Conservation (phyloP, 2,888 invertebrate species). For the Rhodophaea formosa region DNA sequence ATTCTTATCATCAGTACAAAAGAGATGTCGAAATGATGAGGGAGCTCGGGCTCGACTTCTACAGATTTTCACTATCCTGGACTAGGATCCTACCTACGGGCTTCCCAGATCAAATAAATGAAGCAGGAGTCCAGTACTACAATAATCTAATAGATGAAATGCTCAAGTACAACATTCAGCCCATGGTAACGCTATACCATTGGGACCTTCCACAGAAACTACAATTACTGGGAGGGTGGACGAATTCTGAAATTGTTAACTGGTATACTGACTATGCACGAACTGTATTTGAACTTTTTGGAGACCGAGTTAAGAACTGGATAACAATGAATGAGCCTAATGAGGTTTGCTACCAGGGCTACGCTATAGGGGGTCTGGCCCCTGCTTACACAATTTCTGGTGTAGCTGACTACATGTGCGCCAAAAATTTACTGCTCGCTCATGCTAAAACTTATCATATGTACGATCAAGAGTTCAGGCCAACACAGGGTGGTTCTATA, state of each 20-base stretch:
- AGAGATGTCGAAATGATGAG: constrained; percentile 73
- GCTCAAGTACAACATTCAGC: constrained; percentile 79
- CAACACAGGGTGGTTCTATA: constrained; percentile 38
- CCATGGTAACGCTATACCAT: constrained; percentile 79
- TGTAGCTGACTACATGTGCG: constrained; percentile 67
- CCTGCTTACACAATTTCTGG: constrained; percentile 55
- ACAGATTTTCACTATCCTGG: constrained; percentile 84
- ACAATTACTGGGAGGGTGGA: constrained; percentile 77
- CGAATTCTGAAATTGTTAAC: constrained; percentile 61
- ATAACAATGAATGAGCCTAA: constrained; percentile 81
- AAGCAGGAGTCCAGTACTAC: constrained; percentile 56
- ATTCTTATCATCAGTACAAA: constrained; percentile 81
- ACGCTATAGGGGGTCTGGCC: constrained; percentile 48
- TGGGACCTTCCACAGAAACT: constrained; percentile 77
- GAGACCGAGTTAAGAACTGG: constrained; percentile 75
- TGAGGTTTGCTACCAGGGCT: constrained; percentile 57
- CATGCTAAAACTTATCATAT: constrained; percentile 73
- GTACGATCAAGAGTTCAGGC: constrained; percentile 50
- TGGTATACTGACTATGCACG: constrained; percentile 72
- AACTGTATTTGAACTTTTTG: constrained; percentile 58
- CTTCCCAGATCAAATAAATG: constrained; percentile 76
- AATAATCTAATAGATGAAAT: constrained; percentile 79
- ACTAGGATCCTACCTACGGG: constrained; percentile 82
- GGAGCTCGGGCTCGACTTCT: constrained; percentile 69
- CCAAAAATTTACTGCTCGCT: constrained; percentile 69